Evolutionary conservation across 2,113 vertebrate species (phyloP), one percentile per base, ranked within the genome.

Genomic region (Etheostoma cragini): DNA sequence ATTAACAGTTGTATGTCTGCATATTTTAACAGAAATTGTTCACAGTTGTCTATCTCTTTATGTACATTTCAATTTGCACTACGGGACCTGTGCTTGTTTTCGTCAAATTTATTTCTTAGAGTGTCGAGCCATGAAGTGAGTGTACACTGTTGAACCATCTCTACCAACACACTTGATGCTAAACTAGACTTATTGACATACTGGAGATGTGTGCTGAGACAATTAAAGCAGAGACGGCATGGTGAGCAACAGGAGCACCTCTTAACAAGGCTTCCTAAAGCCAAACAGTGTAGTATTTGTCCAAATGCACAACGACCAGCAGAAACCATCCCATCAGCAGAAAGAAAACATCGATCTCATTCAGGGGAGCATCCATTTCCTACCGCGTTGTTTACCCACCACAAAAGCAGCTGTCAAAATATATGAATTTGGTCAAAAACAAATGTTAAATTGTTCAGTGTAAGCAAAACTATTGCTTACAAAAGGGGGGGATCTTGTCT

Each of bases 241-340:
- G 17, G 47, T 52, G 22, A 80, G 80, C 49, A 61, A 67, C 74
- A 67, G 58, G 22, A 50, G 46, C 33, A 4, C 13, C 64, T 75
- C 4, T 71, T 57, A 60, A 81, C 74, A 61, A 72, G 21, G 66
- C 62, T 80, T 42, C 47, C 77, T 75, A 1, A 42, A 85, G 67
- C 33, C 17, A 35, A 82, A 78, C 87, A 89, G 33, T 4, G 7
- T 17, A 33, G 35, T 58, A 53, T 83, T 72, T 84, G 82, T 85
- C 62, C 66, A 62, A 65, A 73, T 70, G 61, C 82, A 81, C 81
- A 57, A 80, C 82, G 82, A 63, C 63, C 16, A 54, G 68, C 35
- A 71, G 61, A 81, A 89, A 80, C 46, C 50, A 85, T 75, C 46
- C 33, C 54, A 74, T 54, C 65, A 66, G 77, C 73, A 68, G 57